Conservation (phyloP, 2,113 vertebrate species). For the Oryzias javanicus region DNA sequence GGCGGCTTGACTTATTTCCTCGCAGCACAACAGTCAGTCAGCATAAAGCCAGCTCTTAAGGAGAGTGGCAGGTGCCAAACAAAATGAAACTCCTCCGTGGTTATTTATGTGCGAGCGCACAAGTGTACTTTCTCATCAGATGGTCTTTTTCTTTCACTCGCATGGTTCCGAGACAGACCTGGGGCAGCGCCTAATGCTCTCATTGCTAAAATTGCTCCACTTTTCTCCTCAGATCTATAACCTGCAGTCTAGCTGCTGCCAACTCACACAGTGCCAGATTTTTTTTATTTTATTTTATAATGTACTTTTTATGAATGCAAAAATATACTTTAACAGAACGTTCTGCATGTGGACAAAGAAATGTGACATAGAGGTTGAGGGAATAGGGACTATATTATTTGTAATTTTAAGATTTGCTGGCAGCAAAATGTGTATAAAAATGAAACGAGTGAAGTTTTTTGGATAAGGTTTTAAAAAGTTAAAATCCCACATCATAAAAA, state of each 20-base stretch:
- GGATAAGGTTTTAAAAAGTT: no score
- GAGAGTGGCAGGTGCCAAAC: constrained; percentile 53
- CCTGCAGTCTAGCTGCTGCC: constrained; percentile 1
- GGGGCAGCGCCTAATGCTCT: constrained; percentile 59
- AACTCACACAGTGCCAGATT: constrained; percentile 39
- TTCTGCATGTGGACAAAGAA: constrained; percentile 18
- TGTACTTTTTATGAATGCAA: constrained; percentile 16
- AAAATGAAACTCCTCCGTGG: constrained; percentile 30
- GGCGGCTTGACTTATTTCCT: constrained; percentile 30
- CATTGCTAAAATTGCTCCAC: constrained; percentile 50
- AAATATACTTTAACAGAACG: constrained; percentile 29
- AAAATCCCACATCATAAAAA: no score
- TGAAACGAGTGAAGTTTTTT: constrained; percentile 4
- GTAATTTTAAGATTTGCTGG: constrained; percentile 44
- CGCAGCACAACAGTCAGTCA: constrained; percentile 38
- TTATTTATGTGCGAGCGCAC: constrained; percentile 17
- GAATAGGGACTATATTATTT: constrained; percentile 21
- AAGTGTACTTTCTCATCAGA: constrained; percentile 35
- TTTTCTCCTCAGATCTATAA: constrained; percentile 51
- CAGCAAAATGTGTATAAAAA: constrained; percentile 26
- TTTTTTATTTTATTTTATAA: constrained; percentile 33
- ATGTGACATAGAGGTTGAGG: constrained; percentile 11
- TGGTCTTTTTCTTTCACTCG: constrained; percentile 40
- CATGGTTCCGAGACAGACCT: constrained; percentile 40
- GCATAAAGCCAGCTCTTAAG: constrained; percentile 41